Evolutionary conservation across 2,888 invertebrate species (phyloP), one percentile per base, ranked within the genome.

Genomic region (Sinopyrophorus schimmeli): DNA sequence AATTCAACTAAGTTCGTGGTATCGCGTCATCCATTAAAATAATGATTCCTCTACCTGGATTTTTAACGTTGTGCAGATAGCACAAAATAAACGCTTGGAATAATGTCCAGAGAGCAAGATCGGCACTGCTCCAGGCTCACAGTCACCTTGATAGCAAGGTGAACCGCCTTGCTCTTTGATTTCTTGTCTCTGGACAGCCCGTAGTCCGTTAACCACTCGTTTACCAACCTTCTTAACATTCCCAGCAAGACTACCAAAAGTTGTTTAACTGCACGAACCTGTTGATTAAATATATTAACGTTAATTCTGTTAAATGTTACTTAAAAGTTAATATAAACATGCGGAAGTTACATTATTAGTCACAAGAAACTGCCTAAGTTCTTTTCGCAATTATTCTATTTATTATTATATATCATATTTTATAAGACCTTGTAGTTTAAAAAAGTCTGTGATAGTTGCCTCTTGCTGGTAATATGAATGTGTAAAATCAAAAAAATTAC

Each of bases 101-200:
- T 27, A 18, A 47, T 31, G 30, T 16, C 47, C 39, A 38, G 31
- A 32, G 35, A 47, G 39, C 34, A 32, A 24, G 35, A 47, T 50
- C 32, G 30, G 44, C 31, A 41, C 38, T 15, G 52, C 52, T 39
- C 16, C 16, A 17, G 61, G 61, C 57, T 40, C 38, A 52, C 48
- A 57, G 53, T 53, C 60, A 63, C 64, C 64, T 64, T 64, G 61
- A 53, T 41, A 46, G 60, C 64, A 64, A 64, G 64, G 64, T 64
- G 59, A 64, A 64, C 64, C 50, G 59, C 62, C 56, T 62, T 55
- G 32, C 50, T 47, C 44, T 54, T 53, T 44, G 34, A 51, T 41
- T 21, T 35, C 40, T 46, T 28, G 34, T 62, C 57, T 26, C 49
- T 59, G 3, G 50, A 49, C 23, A 26, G 34, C 26, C 26, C 18